Percentiles rank a stretch among this genome's conserved stretches.
phyloP scores from a whole-genome alignment of 2,797 vertebrate genomes.

The Chaenodraco wilsoni region DNA sequence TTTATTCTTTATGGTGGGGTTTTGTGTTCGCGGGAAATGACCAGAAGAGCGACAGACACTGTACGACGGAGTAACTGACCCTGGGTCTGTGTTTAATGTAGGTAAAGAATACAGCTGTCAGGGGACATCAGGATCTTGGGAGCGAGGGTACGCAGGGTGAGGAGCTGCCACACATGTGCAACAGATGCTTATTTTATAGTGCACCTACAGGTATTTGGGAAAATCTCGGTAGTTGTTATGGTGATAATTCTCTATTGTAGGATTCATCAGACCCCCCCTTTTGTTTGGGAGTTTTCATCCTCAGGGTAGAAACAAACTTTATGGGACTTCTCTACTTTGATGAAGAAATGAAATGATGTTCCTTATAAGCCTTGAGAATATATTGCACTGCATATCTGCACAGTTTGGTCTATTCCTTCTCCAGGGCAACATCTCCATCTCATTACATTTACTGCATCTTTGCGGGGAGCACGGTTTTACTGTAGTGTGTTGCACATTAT shows the following conservation, averaged over 20 bases:
- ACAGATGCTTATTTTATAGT: slow-evolving; percentile 72
- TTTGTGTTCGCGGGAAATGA: slow-evolving; percentile 12
- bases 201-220: slow-evolving; percentile 80
- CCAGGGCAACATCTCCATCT: slow-evolving; percentile 42
- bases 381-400: slow-evolving; percentile 1
- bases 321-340: slow-evolving; percentile 3
- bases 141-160: slow-evolving; percentile 45
- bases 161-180: slow-evolving; percentile 69
- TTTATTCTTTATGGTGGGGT: slow-evolving; percentile 1
- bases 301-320: background rate
- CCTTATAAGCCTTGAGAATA: background rate
- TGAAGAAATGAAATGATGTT: background rate
- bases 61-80: slow-evolving; percentile 1
- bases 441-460: slow-evolving; percentile 72
- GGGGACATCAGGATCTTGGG: slow-evolving; percentile 36
- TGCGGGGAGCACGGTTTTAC: slow-evolving; percentile 60
- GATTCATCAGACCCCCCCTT: slow-evolving; percentile 6
- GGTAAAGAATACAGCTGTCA: slow-evolving; percentile 34
- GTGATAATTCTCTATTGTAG: slow-evolving; percentile 55
- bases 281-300: slow-evolving; percentile 11
- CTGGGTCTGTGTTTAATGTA: slow-evolving; percentile 11
- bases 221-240: slow-evolving; percentile 73
- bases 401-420: slow-evolving; percentile 29
- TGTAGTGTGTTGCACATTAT: slow-evolving; percentile 42
- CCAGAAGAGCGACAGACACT: background rate